Evolutionary conservation across 1,140 invertebrate species (phyloP).

Genomic region (Planococcus citri): DNA sequence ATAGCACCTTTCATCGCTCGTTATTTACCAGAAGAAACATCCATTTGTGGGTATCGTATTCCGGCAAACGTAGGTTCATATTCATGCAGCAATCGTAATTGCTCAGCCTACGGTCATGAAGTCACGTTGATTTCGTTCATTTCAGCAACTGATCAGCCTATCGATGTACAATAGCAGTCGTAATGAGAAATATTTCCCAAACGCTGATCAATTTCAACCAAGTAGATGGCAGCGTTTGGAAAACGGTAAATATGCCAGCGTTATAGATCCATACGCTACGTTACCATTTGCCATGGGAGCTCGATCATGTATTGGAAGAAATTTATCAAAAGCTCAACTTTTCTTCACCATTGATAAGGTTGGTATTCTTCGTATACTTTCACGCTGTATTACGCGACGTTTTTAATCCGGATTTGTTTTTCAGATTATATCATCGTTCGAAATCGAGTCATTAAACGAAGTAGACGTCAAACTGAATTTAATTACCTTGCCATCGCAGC

Average conservation of each 20-base stretch:
- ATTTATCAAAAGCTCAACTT: constrained; percentile 62
- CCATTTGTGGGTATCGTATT: constrained; percentile 49
- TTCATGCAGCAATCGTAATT: too few species aligned
- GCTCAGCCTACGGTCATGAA: too few species aligned
- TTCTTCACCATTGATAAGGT: constrained; percentile 49
- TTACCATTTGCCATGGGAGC: constrained; percentile 70
- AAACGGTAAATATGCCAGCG: constrained; percentile 35
- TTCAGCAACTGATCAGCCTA: constrained; percentile 59
- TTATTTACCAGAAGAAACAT: constrained; percentile 47
- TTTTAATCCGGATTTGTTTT: constrained; percentile 21
- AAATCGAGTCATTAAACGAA: constrained; percentile 23
- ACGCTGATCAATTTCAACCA: constrained; percentile 56
- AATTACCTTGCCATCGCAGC: constrained; percentile 25
- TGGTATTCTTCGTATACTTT: constrained; percentile 27
- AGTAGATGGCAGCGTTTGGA: constrained; percentile 55
- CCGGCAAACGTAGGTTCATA: constrained; percentile 55
- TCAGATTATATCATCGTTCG: constrained; percentile 25
- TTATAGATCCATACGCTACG: constrained; percentile 49
- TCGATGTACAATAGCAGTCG: constrained; percentile 70
- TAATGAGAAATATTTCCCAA: constrained; percentile 50
- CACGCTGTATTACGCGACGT: not conserved
- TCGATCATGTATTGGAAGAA: constrained; percentile 67
- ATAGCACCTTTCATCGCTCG: constrained; percentile 73
- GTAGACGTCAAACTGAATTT: constrained; percentile 27
- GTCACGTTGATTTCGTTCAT: constrained; percentile 23